Percentiles rank a stretch among this genome's conserved stretches.
Conservation (phyloP, 2,113 vertebrate species). For the Neolamprologus hecqui region DNA sequence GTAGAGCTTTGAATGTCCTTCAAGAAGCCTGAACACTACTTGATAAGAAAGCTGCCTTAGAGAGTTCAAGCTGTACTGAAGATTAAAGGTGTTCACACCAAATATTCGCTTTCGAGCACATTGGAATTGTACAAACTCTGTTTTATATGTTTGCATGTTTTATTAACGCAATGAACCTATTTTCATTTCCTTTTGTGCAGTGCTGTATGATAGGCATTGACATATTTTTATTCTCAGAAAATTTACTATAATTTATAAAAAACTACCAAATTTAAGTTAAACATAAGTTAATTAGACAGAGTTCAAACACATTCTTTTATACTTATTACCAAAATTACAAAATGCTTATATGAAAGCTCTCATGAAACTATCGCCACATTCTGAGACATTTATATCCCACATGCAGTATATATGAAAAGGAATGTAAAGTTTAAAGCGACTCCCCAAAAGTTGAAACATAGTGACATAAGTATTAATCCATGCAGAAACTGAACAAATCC, state of each 20-base stretch:
- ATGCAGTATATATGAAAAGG: not conserved
- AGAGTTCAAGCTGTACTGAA: not conserved
- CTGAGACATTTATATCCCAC: not conserved
- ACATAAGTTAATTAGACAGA: not conserved
- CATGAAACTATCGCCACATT: not conserved
- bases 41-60: not conserved
- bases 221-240: not conserved
- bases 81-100: not conserved
- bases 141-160: not conserved
- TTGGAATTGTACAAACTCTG: not conserved
- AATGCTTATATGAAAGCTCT: not conserved
- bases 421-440: not conserved
- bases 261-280: not conserved
- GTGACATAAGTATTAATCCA: not conserved
- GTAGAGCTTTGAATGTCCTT: not conserved
- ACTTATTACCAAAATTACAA: not conserved
- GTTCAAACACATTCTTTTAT: not conserved
- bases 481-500: not conserved
- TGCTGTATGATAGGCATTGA: not conserved
- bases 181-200: not conserved
- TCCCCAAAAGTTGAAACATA: not conserved
- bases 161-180: not conserved
- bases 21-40: not conserved
- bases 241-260: not conserved
- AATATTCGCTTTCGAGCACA: fast-evolving